Base-by-base conservation (phyloP, 1,140 invertebrate species). In the Aphidius ervi region DNA sequence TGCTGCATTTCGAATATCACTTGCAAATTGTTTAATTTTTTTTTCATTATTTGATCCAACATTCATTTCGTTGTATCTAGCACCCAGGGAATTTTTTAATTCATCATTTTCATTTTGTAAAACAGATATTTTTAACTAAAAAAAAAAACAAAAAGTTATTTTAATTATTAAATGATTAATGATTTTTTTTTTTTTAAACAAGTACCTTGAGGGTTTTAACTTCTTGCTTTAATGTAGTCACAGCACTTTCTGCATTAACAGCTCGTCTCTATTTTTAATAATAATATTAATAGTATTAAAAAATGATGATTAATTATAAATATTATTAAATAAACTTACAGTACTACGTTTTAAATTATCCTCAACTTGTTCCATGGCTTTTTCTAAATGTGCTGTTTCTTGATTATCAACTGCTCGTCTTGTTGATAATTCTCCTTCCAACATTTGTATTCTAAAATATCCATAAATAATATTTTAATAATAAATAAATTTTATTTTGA, bases 1-100 rank as follows among this genome's bases (percentile, higher is more conserved):
- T 43, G 86, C 86, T 54, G 86, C 86, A 47, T 76, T 72, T 59
- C 82, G 75, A 49, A 88, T 71, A 67, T 87, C 86, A 58, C 79
- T 70, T 46, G 82, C 82, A 37, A 84, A 65, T 62, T 77, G 49
- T 42, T 61, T 20, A 63, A 61, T 61, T 65, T 74, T 68, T 70
- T 75, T 63, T 73, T 71, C 61, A 57, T 58, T 63, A 60, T 69
- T 54, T 54, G 70, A 58, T 48, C 67, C 68, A 60, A 64, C 68
- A 47, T 31, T 31, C 4, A 3, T 31, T 31, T 69, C 68, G 57
- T 59, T 70, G 45, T 71, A 73, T 5, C 74, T 72, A 8, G 68
- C 63, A 16, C 61, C 69, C 62, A 73, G 69, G 56, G 67, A 69
- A 62, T 62, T 65, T 61, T 72, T 72, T 40, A 82, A 67, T 52